phyloP scores from a whole-genome alignment of 2,888 invertebrate species.

The Apodemia duryi region DNA sequence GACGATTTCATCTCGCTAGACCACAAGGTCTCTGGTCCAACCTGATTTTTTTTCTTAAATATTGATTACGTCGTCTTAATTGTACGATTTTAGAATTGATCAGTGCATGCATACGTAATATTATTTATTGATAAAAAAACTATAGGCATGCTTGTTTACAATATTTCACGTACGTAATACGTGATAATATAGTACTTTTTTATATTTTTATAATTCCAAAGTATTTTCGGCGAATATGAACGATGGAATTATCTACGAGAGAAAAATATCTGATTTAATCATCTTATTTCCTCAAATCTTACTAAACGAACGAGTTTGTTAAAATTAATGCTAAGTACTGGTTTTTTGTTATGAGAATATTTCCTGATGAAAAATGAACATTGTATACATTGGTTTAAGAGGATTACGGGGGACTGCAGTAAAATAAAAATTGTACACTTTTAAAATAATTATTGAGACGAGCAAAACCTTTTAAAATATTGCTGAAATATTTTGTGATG shows the following conservation, averaged over 20 bases:
- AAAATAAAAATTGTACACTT: slow-evolving; percentile 9
- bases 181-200: too few species aligned
- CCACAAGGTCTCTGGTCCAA: too few species aligned
- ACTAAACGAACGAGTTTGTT: slow-evolving; percentile 34
- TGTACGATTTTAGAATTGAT: too few species aligned
- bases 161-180: too few species aligned
- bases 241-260: background rate
- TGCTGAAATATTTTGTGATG: slow-evolving; percentile 5
- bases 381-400: slow-evolving; percentile 9
- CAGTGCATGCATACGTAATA: too few species aligned
- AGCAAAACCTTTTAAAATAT: slow-evolving; percentile 13
- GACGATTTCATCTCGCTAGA: too few species aligned
- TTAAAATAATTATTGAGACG: slow-evolving; percentile 13
- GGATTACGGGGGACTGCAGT: slow-evolving; percentile 1
- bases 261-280: slow-evolving; percentile 22
- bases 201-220: background rate
- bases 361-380: slow-evolving; percentile 15
- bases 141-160: too few species aligned
- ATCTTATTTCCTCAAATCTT: slow-evolving; percentile 34
- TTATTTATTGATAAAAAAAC: too few species aligned
- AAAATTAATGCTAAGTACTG: slow-evolving; percentile 33
- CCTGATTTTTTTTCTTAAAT: too few species aligned
- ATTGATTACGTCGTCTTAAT: too few species aligned
- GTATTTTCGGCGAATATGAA: background rate
- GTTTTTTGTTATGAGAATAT: slow-evolving; percentile 24